Evolutionary conservation across 1,140 invertebrate species (phyloP).

Genomic region (Armadillidium nasatum): DNA sequence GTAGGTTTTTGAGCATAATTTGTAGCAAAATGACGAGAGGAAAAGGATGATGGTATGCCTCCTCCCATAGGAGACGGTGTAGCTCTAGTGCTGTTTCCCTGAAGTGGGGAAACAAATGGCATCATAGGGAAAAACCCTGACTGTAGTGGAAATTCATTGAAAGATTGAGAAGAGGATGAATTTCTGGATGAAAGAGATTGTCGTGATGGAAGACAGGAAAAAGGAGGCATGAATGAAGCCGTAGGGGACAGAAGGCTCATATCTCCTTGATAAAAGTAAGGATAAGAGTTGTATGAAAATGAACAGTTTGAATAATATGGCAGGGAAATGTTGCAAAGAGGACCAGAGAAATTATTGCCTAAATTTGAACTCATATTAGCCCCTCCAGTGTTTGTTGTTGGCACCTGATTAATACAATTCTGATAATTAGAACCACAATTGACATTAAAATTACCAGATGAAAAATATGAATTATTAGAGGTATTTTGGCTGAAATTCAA

Average conservation of each 20-base stretch:
- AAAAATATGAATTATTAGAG: constrained; percentile 1
- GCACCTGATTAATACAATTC: neutral
- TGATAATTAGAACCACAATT: neutral
- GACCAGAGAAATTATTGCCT: neutral
- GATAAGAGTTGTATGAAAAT: neutral
- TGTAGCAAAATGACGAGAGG: neutral
- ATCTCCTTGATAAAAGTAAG: constrained; percentile 5
- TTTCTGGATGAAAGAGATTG: neutral
- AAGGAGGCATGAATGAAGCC: neutral
- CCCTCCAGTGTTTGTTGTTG: neutral
- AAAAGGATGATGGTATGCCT: neutral
- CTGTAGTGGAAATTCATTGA: neutral
- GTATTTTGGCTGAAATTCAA: neutral
- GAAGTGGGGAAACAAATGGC: neutral
- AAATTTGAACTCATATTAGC: neutral
- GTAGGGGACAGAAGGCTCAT: neutral
- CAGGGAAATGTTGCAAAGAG: neutral
- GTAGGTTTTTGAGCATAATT: neutral
- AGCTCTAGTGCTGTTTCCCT: neutral
- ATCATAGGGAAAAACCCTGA: constrained; percentile 3
- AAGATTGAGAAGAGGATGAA: neutral
- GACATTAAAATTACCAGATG: neutral
- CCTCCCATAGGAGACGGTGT: neutral
- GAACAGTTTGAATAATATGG: neutral
- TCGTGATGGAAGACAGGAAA: neutral